phyloP scores from a whole-genome alignment of 2,797 vertebrate genomes.

The Danionella dracula region DNA sequence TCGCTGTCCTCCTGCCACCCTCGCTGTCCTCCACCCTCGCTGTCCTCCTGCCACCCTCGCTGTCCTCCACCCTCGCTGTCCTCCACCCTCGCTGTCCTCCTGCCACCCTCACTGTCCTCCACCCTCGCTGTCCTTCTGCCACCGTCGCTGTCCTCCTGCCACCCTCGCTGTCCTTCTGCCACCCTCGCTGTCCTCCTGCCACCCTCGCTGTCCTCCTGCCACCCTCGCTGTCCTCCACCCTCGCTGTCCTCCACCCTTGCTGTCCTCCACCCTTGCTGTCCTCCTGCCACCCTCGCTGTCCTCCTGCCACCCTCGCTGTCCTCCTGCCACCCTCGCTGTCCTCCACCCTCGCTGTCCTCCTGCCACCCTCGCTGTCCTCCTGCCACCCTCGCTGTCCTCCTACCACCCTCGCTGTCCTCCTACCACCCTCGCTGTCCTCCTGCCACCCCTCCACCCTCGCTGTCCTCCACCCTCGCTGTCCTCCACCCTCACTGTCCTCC shows the following conservation, averaged over 20 bases:
- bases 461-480: neutral
- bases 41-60: no score
- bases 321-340: no score
- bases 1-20: neutral
- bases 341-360: no score
- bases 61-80: slow-evolving; percentile 1
- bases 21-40: neutral
- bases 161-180: neutral
- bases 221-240: neutral
- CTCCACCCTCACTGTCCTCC: neutral
- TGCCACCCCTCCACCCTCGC: no score
- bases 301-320: neutral
- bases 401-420: no score
- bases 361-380: neutral
- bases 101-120: slow-evolving; percentile 20
- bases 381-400: no score
- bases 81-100: no score
- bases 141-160: no score
- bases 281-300: neutral
- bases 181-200: neutral
- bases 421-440: neutral
- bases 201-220: no score
- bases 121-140: neutral
- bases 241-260: no score
- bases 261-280: slow-evolving; percentile 16